A percentile compares a stretch with the other conserved stretches of the same genome.
Evolutionary conservation across 2,113 vertebrate genomes (phyloP).

Genomic region (Nyctibius bracteatus): DNA sequence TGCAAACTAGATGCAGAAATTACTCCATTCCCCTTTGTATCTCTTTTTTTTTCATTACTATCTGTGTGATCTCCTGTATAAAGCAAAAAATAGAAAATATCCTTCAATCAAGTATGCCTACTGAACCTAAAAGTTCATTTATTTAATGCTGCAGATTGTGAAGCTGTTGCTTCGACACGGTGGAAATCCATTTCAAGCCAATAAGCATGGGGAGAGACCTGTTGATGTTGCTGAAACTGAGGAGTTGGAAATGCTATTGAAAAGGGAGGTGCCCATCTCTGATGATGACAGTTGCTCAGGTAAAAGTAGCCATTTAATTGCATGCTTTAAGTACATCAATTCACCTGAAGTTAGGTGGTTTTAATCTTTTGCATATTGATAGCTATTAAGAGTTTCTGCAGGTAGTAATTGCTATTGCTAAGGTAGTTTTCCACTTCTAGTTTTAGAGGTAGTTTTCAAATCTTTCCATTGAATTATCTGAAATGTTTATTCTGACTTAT

Average conservation of each 20-base stretch:
- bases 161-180: conserved; percentile 93
- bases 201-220: conserved; percentile 93
- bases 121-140: neutral
- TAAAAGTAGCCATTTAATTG: conserved; percentile 43
- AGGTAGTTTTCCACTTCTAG: neutral
- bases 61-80: neutral
- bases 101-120: neutral
- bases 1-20: neutral
- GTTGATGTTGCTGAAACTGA: conserved; percentile 97
- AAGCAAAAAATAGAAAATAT: neutral
- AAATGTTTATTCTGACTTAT: neutral
- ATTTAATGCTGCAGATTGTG: conserved; percentile 83
- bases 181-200: conserved; percentile 95
- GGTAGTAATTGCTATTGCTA: neutral
- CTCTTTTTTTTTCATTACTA: neutral
- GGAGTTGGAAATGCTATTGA: conserved; percentile 90
- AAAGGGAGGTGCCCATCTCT: conserved; percentile 88
- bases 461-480: neutral
- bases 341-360: neutral
- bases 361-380: neutral
- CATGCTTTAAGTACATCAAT: neutral
- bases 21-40: neutral
- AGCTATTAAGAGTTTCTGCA: neutral
- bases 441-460: neutral
- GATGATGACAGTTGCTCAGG: conserved; percentile 94